phyloP scores from a whole-genome alignment of 2,797 vertebrate genomes.

The Dryobates pubescens region DNA sequence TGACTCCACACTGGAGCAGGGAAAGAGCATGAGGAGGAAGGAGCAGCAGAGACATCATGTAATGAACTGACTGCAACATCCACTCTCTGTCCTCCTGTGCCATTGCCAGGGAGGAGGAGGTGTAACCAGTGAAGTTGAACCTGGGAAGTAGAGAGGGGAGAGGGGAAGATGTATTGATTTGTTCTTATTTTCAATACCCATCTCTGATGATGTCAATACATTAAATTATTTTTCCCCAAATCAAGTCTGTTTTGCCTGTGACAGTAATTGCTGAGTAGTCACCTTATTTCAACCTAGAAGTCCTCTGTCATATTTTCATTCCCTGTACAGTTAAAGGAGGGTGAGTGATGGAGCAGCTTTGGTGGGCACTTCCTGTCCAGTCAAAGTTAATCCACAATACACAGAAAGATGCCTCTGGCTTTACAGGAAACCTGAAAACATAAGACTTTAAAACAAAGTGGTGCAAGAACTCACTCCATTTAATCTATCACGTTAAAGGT shows the following conservation, averaged over 20 bases:
- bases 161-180: neutral
- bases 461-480: neutral
- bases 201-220: neutral
- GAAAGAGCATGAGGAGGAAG: neutral
- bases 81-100: accelerated
- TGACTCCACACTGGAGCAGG: neutral
- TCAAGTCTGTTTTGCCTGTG: neutral
- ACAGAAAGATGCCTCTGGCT: neutral
- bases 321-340: neutral
- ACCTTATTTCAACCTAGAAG: accelerated
- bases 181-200: neutral
- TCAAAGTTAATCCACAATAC: neutral
- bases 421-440: neutral
- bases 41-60: neutral
- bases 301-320: neutral
- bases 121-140: neutral
- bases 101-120: accelerated
- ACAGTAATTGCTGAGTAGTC: neutral
- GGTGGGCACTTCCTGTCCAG: neutral
- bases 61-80: neutral
- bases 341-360: neutral
- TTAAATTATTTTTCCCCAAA: neutral
- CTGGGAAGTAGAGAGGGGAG: neutral
- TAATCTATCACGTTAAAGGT: neutral
- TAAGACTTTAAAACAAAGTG: neutral